Base-by-base conservation (phyloP, 2,113 vertebrate species). In the Oxyruncus cristatus region DNA sequence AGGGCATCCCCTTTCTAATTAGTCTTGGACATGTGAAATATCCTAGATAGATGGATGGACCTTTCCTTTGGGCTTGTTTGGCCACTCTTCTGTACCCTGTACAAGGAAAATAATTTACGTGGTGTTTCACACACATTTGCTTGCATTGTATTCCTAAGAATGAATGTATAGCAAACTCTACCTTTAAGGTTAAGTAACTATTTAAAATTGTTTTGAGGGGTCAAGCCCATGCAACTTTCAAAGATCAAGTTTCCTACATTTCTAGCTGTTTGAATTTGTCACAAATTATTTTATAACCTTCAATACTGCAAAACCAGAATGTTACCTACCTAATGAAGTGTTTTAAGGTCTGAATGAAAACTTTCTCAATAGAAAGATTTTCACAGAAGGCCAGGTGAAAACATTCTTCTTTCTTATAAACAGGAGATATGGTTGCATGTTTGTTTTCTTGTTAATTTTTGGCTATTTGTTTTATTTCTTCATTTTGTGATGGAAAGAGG, bases 51-150 rank as follows among this genome's bases (percentile, higher is more conserved):
- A 50, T 12, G 14, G 6, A 44, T 14, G 11, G 5, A 39, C 11
- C 16, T 23, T 59, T 87, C 16, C 70, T 47, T 49, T 71, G 27
- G 15, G 11, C 4, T 27, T 35, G 7, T 72, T 47, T 66, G 23
- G 12, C 3, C 12, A 35, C 19, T 58, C 1, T 37, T 73, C 20
- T 61, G 2, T 65, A 23, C 5, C 3, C 8, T 61, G 50, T 23
- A 39, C 1, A 52, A 61, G 23, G 32, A 86, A 89, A 71, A 6
- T 14, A 86, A 65, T 46, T 41, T 52, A 32, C 46, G 3, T 24
- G 9, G 2, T 56, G 4, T 46, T 94, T 41, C 18, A n/a, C 20
- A 13, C 6, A 46, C 0, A 0, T 28, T 70, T 4, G 6, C 10
- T 75, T 50, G 20, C 4, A 7, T 37, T 75, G 6, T 16, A 35